Conservation (phyloP, 2,888 invertebrate genomes). For the Argyresthia albistria region DNA sequence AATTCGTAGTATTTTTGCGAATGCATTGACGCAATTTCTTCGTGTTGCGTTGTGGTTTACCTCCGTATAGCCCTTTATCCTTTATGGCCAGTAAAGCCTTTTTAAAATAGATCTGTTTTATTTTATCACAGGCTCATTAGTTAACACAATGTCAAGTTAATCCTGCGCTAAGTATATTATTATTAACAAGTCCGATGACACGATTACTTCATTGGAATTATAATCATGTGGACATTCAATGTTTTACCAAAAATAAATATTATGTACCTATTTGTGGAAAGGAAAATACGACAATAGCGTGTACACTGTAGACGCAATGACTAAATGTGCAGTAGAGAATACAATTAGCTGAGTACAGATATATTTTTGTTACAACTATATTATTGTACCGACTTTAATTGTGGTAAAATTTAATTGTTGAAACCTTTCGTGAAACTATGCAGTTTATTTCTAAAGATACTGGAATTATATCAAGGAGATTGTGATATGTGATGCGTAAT, state of each 20-base stretch:
- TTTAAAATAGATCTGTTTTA: too few species aligned
- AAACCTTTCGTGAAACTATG: not conserved
- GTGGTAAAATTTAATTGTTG: not conserved
- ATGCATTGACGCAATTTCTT: too few species aligned
- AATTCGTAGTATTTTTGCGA: too few species aligned
- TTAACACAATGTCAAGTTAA: too few species aligned
- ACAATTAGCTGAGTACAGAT: slow-evolving; percentile 40
- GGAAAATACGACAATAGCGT: slow-evolving; percentile 32
- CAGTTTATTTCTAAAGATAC: slow-evolving; percentile 4
- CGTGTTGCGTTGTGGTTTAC: too few species aligned
- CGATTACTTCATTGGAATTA: slow-evolving; percentile 40
- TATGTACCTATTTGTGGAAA: slow-evolving; percentile 20
- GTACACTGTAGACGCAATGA: slow-evolving; percentile 16
- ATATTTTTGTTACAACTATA: slow-evolving; percentile 60
- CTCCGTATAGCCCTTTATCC: too few species aligned
- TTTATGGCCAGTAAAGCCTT: too few species aligned
- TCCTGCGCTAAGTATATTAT: too few species aligned
- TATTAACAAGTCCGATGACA: slow-evolving; percentile 25
- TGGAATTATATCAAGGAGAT: not conserved
- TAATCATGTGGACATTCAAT: slow-evolving; percentile 49
- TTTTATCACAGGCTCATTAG: too few species aligned
- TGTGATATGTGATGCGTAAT: too few species aligned
- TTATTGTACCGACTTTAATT: slow-evolving; percentile 11
- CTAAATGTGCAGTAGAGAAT: slow-evolving; percentile 12
- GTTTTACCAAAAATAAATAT: slow-evolving; percentile 48